These are phyloP conservation scores for Dendrocincla fuliginosa DNA, from an alignment of 2,797 vertebrate species.

Conservation along the genomic window DNA sequence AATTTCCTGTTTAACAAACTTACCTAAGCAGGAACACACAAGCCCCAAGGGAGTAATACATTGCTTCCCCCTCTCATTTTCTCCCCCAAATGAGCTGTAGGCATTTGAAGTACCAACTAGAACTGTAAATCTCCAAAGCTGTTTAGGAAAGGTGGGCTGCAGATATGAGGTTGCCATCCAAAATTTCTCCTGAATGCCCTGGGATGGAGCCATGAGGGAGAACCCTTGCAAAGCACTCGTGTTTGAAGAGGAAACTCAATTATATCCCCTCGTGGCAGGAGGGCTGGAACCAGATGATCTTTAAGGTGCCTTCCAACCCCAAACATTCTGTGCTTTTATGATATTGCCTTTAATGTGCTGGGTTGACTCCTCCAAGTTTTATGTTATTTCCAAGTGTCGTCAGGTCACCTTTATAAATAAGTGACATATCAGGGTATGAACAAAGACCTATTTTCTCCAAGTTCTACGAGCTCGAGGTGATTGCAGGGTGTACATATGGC, in stretches of 20 bases:
- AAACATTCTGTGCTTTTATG: not conserved
- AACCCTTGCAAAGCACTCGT: not conserved
- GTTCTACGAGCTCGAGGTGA: not conserved
- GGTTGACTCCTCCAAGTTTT: not conserved
- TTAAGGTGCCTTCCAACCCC: not conserved
- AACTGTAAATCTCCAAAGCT: not conserved
- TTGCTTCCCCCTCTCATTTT: not conserved
- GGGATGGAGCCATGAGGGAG: not conserved
- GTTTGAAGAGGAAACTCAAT: not conserved
- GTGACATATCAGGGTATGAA: not conserved
- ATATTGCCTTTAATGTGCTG: not conserved
- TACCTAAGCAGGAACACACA: not conserved
- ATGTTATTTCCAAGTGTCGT: not conserved
- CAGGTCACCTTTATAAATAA: not conserved
- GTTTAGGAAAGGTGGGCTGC: not conserved
- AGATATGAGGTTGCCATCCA: not conserved
- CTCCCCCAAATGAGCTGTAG: not conserved
- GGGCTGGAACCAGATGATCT: not conserved
- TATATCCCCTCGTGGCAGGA: not conserved
- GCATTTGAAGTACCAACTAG: fast-evolving
- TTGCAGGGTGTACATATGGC: not conserved
- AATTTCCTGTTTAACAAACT: not conserved
- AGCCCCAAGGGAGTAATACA: not conserved
- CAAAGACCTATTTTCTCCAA: not conserved
- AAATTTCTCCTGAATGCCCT: not conserved